Evolutionary conservation across 2,888 invertebrate genomes (phyloP), one percentile per base, ranked within the genome.

Genomic region (Phlogophora meticulosa): DNA sequence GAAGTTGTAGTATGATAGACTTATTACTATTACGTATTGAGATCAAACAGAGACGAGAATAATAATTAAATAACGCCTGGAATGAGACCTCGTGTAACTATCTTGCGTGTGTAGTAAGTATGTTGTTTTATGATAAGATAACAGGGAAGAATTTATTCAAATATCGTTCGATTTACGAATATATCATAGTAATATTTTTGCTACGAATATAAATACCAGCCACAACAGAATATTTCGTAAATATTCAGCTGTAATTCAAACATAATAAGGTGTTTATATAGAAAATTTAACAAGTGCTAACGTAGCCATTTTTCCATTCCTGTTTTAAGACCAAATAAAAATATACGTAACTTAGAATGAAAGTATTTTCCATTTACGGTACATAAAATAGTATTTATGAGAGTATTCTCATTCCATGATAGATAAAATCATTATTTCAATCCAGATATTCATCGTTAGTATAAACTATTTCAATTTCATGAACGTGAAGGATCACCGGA

Each of bases 391-490:
- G n/a, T n/a, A n/a, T n/a, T n/a, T n/a, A n/a, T n/a, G n/a, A n/a
- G n/a, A n/a, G n/a, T n/a, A n/a, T n/a, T n/a, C n/a, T n/a, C n/a
- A n/a, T n/a, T n/a, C n/a, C n/a, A n/a, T n/a, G n/a, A n/a, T n/a
- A 28, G 28, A 28, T 28, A 28, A 28, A 28, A 28, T 4, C 5
- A 28, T 4, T 28, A 28, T 4, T 28, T 28, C 5, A 28, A 28
- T 28, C 2, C 28, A 28, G 5, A 28, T 4, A 28, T 28, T 28
- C 28, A 28, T 4, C 2, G 28, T n/a, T n/a, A n/a, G n/a, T 24
- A n/a, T 32, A 46, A 78, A 42, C 17, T 65, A 46, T 46, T 61
- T 32, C 4, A 61, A 53, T 59, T 57, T 57, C 34, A 42, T 24
- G 22, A 60, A 45, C 38, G 20, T 69, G 9, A 43, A 48, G 34